phyloP scores from a whole-genome alignment of 2,113 vertebrate species.

The Cygnus buccinator region DNA sequence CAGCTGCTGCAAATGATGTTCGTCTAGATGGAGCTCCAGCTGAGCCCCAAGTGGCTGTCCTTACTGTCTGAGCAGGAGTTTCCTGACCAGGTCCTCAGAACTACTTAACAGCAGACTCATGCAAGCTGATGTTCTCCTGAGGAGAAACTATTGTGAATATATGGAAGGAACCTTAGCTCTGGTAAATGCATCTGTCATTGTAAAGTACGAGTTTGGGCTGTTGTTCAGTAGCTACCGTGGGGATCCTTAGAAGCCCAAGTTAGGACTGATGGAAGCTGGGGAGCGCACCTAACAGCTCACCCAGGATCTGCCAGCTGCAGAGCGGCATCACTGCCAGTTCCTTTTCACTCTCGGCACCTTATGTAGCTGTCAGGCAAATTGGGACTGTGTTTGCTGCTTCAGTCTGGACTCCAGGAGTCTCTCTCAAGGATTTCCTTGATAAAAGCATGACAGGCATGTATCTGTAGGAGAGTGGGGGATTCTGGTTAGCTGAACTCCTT shows the following conservation, averaged over 20 bases:
- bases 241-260: not conserved
- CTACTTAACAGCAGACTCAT: not conserved
- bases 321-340: not conserved
- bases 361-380: not conserved
- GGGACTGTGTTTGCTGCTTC: not conserved
- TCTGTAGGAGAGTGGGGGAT: not conserved
- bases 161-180: not conserved
- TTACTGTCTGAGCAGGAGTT: not conserved
- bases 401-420: not conserved
- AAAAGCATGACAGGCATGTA: not conserved
- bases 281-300: not conserved
- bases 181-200: not conserved
- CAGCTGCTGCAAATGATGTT: not conserved
- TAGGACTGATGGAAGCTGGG: not conserved
- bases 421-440: not conserved
- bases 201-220: not conserved
- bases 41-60: not conserved
- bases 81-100: not conserved
- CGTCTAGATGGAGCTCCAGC: fast-evolving
- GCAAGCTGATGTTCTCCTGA: not conserved
- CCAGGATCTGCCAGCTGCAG: not conserved
- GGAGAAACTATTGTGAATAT: not conserved
- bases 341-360: not conserved
- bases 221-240: not conserved
- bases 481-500: not conserved